A percentile compares a stretch with the other conserved stretches of the same genome.
Evolutionary conservation across 2,888 invertebrate species (phyloP).

Genomic region (Heliothis peltigera): DNA sequence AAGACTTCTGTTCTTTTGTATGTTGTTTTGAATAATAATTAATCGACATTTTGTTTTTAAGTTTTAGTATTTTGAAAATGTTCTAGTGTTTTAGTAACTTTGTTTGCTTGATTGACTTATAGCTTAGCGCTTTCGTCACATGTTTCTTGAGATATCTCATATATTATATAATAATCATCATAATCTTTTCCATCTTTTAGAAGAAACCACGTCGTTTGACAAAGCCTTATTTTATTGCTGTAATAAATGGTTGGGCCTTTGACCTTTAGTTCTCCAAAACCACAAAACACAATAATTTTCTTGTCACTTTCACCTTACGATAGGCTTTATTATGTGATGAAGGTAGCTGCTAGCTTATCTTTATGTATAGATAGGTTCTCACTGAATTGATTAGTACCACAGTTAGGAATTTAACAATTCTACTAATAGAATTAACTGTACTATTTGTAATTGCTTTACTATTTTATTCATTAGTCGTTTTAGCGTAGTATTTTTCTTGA

Average conservation of each 20-base stretch:
- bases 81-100: too few relatives aligned
- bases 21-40: too few relatives aligned
- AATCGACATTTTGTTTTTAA: too few relatives aligned
- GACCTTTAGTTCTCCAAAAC: conserved; percentile 38
- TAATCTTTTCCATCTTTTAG: conserved; percentile 4
- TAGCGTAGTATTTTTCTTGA: too few relatives aligned
- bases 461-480: too few relatives aligned
- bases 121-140: background rate
- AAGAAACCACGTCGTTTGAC: conserved; percentile 19
- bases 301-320: conserved; percentile 43
- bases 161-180: background rate
- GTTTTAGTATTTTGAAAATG: background rate
- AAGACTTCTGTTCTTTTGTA: background rate
- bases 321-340: conserved; percentile 33
- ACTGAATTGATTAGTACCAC: conserved; percentile 17
- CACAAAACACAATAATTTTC: conserved; percentile 41
- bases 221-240: conserved; percentile 25
- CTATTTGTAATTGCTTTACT: too few relatives aligned
- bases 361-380: conserved; percentile 16
- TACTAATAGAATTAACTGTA: too few relatives aligned
- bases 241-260: conserved; percentile 33
- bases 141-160: background rate
- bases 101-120: background rate
- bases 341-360: conserved; percentile 17
- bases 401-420: background rate